Evolutionary conservation across 2,113 vertebrate genomes (phyloP).

Genomic region (Orycteropus afer): DNA sequence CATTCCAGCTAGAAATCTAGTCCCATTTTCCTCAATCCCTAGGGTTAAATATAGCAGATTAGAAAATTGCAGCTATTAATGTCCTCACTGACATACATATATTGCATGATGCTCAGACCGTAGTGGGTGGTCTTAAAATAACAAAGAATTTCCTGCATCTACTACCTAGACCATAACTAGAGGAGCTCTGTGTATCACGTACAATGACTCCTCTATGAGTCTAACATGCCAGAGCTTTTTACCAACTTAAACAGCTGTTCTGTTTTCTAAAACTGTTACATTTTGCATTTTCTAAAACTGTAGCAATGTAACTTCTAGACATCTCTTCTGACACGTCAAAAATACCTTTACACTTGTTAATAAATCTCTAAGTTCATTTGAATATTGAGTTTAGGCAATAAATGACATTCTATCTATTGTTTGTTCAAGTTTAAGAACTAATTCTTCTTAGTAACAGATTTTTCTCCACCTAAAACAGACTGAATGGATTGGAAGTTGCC

Average conservation of each 20-base stretch:
- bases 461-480: conserved; percentile 51
- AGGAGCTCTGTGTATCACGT: not conserved
- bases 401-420: conserved; percentile 50
- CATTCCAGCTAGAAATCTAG: not conserved
- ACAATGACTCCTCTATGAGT: not conserved
- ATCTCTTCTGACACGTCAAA: not conserved
- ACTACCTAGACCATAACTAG: not conserved
- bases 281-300: conserved; percentile 7
- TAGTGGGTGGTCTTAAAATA: not conserved
- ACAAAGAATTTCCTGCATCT: not conserved
- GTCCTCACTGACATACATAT: not conserved
- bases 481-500: conserved; percentile 75
- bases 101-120: not conserved
- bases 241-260: not conserved
- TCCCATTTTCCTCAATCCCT: not conserved
- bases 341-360: not conserved
- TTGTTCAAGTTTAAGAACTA: conserved; percentile 50
- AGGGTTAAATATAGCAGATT: not conserved
- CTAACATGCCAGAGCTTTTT: not conserved
- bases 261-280: conserved; percentile 15
- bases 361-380: not conserved
- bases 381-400: conserved; percentile 34
- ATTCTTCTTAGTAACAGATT: conserved; percentile 68
- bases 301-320: not conserved
- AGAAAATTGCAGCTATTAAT: not conserved